A percentile compares a stretch with the other conserved stretches of the same genome.
Evolutionary conservation across 1,140 invertebrate species (phyloP).

Genomic region (Amyelois transitella): DNA sequence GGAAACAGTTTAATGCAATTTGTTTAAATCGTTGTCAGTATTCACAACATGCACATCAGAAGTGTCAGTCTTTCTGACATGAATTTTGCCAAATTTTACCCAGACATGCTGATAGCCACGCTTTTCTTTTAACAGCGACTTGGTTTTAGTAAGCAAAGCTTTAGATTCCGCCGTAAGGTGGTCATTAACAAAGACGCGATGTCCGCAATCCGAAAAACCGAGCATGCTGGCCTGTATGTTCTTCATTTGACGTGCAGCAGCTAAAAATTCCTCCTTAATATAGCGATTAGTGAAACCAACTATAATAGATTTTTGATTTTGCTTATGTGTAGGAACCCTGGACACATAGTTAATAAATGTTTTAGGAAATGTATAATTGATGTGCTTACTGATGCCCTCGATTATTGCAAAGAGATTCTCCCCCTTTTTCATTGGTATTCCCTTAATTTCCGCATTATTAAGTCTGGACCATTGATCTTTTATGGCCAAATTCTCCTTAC

Average conservation of each 20-base stretch:
- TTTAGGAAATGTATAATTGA: background rate
- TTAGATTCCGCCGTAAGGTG: slow-evolving; percentile 13
- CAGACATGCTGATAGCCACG: slow-evolving; percentile 4
- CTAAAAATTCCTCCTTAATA: slow-evolving; percentile 13
- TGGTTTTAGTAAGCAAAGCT: slow-evolving; percentile 12
- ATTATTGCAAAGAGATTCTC: background rate
- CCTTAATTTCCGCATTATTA: slow-evolving; percentile 3
- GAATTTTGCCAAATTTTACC: slow-evolving; percentile 17
- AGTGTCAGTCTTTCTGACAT: slow-evolving; percentile 13
- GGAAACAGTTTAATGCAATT: background rate
- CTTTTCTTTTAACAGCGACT: slow-evolving; percentile 8
- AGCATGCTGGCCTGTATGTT: slow-evolving; percentile 3
- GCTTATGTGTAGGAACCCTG: background rate
- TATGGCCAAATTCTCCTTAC: background rate
- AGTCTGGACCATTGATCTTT: background rate
- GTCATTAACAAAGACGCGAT: slow-evolving; percentile 16
- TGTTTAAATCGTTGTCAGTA: slow-evolving; percentile 17
- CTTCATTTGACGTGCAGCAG: slow-evolving; percentile 6
- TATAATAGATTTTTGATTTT: slow-evolving; percentile 2
- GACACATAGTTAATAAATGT: background rate
- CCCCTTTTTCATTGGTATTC: background rate
- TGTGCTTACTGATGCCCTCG: background rate
- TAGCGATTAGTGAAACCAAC: slow-evolving; percentile 9
- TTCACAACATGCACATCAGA: slow-evolving; percentile 8
- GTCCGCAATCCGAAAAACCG: slow-evolving; percentile 1